A percentile compares a stretch with the other conserved stretches of the same genome.
These are phyloP conservation scores for Troides oblongomaculatus DNA, from an alignment of 2,888 invertebrate genomes.

Conservation along the genomic window DNA sequence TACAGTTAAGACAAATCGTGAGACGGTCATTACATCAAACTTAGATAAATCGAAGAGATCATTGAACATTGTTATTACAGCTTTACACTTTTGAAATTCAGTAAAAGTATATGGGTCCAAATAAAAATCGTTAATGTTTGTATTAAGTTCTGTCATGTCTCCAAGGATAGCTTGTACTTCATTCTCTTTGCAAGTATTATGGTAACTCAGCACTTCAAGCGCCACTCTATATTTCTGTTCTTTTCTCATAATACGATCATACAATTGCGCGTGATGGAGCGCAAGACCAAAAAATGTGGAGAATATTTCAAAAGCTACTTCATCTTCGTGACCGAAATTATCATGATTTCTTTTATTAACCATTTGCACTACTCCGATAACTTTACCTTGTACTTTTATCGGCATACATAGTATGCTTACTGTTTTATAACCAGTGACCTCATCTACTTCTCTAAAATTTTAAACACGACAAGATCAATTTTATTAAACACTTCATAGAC, in stretches of 20 bases:
- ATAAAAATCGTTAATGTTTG: conserved; percentile 80
- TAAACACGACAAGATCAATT: background rate
- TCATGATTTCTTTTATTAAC: conserved; percentile 83
- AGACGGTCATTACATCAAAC: conserved; percentile 84
- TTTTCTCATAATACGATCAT: conserved; percentile 89
- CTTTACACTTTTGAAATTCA: conserved; percentile 85
- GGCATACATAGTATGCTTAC: conserved; percentile 92
- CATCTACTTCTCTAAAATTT: conserved; percentile 80
- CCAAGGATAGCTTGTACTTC: conserved; percentile 76
- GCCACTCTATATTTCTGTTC: conserved; percentile 92
- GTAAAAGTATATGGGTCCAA: conserved; percentile 86
- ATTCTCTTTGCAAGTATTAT: conserved; percentile 87
- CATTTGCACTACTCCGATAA: conserved; percentile 94
- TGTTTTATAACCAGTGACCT: conserved; percentile 84
- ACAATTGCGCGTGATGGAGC: conserved; percentile 90
- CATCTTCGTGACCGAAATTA: conserved; percentile 83
- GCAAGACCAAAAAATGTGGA: conserved; percentile 92
- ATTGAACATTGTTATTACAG: conserved; percentile 87
- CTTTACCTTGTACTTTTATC: conserved; percentile 86
- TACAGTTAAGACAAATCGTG: conserved; percentile 88
- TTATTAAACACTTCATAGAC: no score
- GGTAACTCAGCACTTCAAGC: conserved; percentile 90
- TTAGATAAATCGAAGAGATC: conserved; percentile 83
- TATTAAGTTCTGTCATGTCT: conserved; percentile 37
- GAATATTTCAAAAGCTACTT: conserved; percentile 90